A percentile compares a stretch with the other conserved stretches of the same genome.
These are phyloP conservation scores for Prunella himalayana DNA, from an alignment of 2,113 vertebrate species.

Conservation along the genomic window DNA sequence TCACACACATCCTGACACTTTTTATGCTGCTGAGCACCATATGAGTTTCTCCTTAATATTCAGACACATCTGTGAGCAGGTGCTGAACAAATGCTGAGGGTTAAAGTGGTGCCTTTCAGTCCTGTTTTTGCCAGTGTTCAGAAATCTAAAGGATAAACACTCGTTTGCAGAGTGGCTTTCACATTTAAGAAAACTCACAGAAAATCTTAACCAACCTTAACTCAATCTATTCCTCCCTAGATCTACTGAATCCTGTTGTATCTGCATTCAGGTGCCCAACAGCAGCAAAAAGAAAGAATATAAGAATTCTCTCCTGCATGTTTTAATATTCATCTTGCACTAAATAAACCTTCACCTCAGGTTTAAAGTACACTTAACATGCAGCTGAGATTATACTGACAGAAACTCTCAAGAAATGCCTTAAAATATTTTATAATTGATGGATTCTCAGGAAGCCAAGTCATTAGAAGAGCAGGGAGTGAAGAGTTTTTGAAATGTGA, in stretches of 20 bases:
- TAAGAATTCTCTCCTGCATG: not conserved
- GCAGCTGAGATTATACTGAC: not conserved
- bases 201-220: not conserved
- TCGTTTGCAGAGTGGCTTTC: not conserved
- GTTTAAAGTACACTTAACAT: not conserved
- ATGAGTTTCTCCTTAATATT: not conserved
- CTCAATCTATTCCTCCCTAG: not conserved
- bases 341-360: not conserved
- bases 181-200: not conserved
- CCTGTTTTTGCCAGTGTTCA: not conserved
- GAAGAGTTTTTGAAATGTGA: not conserved
- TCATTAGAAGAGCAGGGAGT: not conserved
- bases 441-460: not conserved
- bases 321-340: not conserved
- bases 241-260: not conserved
- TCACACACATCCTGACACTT: not conserved
- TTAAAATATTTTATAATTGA: not conserved
- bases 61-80: not conserved
- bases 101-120: not conserved
- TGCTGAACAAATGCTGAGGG: not conserved
- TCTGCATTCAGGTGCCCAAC: not conserved
- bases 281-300: not conserved
- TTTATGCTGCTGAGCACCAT: not conserved
- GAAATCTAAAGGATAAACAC: not conserved
- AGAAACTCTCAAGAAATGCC: not conserved